Evolutionary conservation across 2,888 invertebrate species (phyloP).

Genomic region (Automeris io): DNA sequence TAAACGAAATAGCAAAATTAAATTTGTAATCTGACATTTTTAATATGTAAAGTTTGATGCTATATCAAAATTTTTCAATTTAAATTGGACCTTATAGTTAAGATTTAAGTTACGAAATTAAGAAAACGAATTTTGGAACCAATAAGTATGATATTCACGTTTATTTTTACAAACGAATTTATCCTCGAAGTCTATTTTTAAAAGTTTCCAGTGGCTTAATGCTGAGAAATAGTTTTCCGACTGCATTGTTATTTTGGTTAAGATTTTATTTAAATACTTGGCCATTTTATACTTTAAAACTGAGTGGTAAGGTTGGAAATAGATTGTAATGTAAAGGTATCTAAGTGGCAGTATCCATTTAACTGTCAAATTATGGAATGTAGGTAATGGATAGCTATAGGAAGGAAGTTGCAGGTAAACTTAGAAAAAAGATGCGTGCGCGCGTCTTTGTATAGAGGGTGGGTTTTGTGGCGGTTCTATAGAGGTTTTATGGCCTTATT

Average conservation of each 20-base stretch:
- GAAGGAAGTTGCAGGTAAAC: slow-evolving; percentile 75
- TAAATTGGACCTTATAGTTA: slow-evolving; percentile 20
- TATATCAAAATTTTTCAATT: background rate
- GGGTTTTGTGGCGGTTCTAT: slow-evolving; percentile 32
- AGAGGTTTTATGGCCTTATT: slow-evolving; percentile 31
- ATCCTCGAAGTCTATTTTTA: background rate
- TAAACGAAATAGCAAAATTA: background rate
- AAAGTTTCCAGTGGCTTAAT: background rate
- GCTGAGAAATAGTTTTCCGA: background rate
- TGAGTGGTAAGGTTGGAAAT: background rate
- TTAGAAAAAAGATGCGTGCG: slow-evolving; percentile 46
- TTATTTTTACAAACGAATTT: background rate
- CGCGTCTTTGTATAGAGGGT: slow-evolving; percentile 37
- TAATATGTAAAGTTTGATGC: background rate
- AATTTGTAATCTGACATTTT: background rate
- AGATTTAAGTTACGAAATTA: background rate
- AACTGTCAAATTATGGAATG: slow-evolving; percentile 65
- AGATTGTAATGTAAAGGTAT: background rate
- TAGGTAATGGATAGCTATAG: slow-evolving; percentile 70
- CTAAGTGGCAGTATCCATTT: slow-evolving; percentile 47
- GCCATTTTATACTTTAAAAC: background rate
- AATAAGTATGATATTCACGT: background rate
- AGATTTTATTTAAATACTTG: background rate
- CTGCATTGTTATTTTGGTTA: background rate
- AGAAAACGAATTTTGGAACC: background rate